These are phyloP conservation scores for Dinocampus coccinellae DNA, from an alignment of 2,888 invertebrate species.

Conservation along the genomic window DNA sequence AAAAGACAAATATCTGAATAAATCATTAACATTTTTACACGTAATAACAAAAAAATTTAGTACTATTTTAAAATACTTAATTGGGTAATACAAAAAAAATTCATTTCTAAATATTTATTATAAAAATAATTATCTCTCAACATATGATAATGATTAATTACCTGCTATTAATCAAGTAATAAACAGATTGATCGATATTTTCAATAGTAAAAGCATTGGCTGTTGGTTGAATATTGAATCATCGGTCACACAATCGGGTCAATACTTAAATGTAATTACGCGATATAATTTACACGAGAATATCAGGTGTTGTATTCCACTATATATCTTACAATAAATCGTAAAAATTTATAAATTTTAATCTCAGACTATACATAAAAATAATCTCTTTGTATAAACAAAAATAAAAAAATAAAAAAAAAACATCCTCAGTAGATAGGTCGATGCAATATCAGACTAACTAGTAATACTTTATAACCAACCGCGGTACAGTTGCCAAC, in stretches of 20 bases:
- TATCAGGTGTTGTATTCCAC: constrained; percentile 6
- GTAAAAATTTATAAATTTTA: background rate
- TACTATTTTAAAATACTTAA: no score
- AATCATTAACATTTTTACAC: no score
- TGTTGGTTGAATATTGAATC: background rate
- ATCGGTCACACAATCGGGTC: constrained; percentile 5
- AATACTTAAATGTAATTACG: constrained; percentile 5
- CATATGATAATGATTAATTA: background rate
- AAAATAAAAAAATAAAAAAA: no score
- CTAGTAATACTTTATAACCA: background rate
- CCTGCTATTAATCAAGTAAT: background rate
- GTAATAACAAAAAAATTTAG: no score
- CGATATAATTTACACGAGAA: background rate
- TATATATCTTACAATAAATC: background rate
- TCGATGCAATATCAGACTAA: background rate
- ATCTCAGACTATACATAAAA: background rate
- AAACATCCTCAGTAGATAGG: background rate
- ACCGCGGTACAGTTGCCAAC: background rate
- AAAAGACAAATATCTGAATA: no score
- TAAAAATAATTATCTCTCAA: background rate
- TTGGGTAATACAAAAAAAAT: no score
- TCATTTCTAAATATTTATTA: no score
- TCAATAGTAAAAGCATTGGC: background rate
- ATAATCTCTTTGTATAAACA: no score
- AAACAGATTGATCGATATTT: constrained; percentile 6